Evolutionary conservation across 1,140 invertebrate genomes (phyloP), one percentile per base, ranked within the genome.

Genomic region (Camponotus floridanus): DNA sequence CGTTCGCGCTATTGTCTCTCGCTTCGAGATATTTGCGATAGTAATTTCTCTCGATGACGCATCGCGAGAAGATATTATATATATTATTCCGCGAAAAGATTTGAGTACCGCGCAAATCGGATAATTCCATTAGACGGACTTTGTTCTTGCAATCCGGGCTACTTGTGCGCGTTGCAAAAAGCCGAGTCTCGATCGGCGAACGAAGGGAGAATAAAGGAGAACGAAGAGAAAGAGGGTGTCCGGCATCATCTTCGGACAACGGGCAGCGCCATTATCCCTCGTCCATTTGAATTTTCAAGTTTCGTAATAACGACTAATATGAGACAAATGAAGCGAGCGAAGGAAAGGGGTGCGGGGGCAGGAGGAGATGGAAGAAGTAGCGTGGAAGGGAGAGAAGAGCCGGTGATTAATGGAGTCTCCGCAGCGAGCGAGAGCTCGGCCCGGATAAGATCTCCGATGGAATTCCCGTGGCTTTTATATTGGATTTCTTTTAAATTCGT

Each of bases 401-500:
- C 11, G 86, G 94, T 95, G 94, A 95, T 95, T 95, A 95, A 95
- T 95, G 94, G 94, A 95, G 92, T 94, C 93, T 92, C 91, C 91
- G 88, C 91, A 87, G 88, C 91, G 92, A 91, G 92, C 92, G 92
- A 93, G 92, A 92, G 93, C 93, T 91, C 92, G 76, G 83, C 26
- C 87, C 64, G 92, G 92, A 93, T 93, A 93, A 93, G 90, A 93
- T 93, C 92, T 92, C 88, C 90, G 91, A 91, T 91, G 91, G 92
- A 93, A 93, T 93, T 93, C 91, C 91, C 90, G 91, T 86, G 86
- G 92, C 94, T 94, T 94, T 94, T 95, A 94, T 94, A 95, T 94
- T 95, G 92, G 93, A 94, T 94, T 95, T 95, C 92, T 95, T 95
- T 95, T 93, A 94, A 95, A 94, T 95, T 95, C 94, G 94, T 95